Evolutionary conservation across 2,797 vertebrate genomes (phyloP).

Genomic region (Aphelocoma californica): DNA sequence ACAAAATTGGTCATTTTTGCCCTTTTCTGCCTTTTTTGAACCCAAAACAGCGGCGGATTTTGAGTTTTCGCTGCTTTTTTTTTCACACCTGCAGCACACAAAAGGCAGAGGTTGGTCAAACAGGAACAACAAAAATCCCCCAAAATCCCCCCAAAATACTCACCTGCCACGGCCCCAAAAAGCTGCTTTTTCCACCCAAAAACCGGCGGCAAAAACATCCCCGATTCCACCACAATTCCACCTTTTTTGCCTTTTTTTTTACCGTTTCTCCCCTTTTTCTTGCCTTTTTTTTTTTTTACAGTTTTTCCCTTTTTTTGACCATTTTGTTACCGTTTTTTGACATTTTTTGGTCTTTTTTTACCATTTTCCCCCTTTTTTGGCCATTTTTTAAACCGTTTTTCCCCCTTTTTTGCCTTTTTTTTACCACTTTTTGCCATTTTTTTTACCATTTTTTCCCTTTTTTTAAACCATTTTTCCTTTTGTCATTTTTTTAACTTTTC

Average conservation of each 20-base stretch:
- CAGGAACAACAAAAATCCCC: not conserved
- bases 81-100: not conserved
- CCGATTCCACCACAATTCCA: not conserved
- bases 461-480: too few relatives aligned
- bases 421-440: too few relatives aligned
- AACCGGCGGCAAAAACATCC: not conserved
- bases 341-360: too few relatives aligned
- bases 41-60: not conserved
- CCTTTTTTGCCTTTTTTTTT: too few relatives aligned
- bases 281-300: too few relatives aligned
- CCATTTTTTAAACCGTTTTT: too few relatives aligned
- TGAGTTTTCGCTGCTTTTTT: not conserved
- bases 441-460: too few relatives aligned
- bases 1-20: not conserved
- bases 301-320: not conserved
- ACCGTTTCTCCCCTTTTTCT: too few relatives aligned
- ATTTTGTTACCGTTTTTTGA: too few relatives aligned
- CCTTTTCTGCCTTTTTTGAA: not conserved
- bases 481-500: too few relatives aligned
- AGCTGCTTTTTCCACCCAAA: not conserved
- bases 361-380: too few relatives aligned
- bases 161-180: accelerated
- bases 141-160: not conserved
- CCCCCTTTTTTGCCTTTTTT: too few relatives aligned
- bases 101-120: not conserved